Percentiles rank a stretch among this genome's conserved stretches.
Conservation (phyloP, 2,888 invertebrate species). For the Linyphia triangularis region DNA sequence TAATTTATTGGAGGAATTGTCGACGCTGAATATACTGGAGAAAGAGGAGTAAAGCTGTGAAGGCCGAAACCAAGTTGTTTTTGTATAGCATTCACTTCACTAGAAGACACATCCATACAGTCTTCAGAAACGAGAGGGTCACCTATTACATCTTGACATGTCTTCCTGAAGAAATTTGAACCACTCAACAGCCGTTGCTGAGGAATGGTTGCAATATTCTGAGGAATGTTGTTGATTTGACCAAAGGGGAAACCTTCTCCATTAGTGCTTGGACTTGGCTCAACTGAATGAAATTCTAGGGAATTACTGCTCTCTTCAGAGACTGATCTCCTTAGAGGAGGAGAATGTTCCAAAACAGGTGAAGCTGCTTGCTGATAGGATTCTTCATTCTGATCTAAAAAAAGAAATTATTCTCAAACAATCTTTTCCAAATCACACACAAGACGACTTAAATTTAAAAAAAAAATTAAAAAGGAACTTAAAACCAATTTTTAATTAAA, state of each 20-base stretch:
- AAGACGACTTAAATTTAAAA: too few relatives aligned
- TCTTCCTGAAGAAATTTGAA: background rate
- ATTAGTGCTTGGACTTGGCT: background rate
- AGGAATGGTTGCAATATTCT: background rate
- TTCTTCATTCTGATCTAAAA: background rate
- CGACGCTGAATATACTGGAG: too few relatives aligned
- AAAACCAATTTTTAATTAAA: too few relatives aligned
- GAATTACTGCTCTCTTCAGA: background rate
- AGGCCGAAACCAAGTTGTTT: background rate
- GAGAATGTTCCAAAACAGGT: background rate
- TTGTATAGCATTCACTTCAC: background rate
- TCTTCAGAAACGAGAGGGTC: slow-evolving; percentile 1
- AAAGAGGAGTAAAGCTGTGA: background rate
- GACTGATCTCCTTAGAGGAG: background rate
- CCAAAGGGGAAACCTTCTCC: background rate
- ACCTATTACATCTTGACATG: background rate
- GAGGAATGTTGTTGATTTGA: background rate
- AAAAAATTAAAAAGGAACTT: too few relatives aligned
- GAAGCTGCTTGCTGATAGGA: background rate
- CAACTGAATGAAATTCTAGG: background rate
- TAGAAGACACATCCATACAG: background rate
- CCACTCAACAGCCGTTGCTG: background rate
- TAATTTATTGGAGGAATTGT: too few relatives aligned
- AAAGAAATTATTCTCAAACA: too few relatives aligned
- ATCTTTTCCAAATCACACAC: too few relatives aligned